These are phyloP conservation scores for Lepilemur septentrionalis DNA, from an alignment of 2,797 vertebrate species.

Conservation along the genomic window DNA sequence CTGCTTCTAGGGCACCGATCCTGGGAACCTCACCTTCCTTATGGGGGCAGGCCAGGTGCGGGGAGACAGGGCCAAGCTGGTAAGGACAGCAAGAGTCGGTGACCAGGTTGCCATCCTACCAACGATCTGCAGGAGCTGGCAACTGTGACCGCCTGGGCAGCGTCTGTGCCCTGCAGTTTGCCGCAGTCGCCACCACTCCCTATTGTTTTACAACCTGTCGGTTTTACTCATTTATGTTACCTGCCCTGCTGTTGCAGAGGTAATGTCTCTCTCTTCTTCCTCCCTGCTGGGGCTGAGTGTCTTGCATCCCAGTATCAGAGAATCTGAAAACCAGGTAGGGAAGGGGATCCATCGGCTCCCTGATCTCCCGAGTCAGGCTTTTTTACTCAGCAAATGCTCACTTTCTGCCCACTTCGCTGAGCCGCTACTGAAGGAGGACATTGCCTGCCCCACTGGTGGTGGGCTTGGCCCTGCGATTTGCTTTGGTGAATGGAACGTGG, in stretches of 20 bases:
- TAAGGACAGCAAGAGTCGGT: not conserved
- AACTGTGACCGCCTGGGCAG: not conserved
- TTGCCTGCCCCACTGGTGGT: accelerated
- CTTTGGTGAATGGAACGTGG: not conserved
- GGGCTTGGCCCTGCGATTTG: not conserved
- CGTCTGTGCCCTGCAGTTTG: not conserved
- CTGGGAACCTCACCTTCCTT: not conserved
- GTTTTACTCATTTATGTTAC: accelerated
- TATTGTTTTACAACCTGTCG: not conserved
- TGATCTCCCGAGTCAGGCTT: not conserved
- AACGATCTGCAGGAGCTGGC: not conserved
- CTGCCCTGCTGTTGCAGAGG: not conserved
- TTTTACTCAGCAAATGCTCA: not conserved
- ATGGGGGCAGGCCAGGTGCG: accelerated
- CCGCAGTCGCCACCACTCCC: not conserved
- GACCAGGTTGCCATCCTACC: accelerated
- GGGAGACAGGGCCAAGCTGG: not conserved
- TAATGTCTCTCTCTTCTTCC: not conserved
- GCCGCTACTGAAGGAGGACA: accelerated
- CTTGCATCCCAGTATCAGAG: not conserved
- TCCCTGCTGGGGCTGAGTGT: not conserved
- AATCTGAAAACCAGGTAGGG: not conserved
- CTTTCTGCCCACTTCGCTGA: not conserved
- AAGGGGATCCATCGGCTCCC: not conserved
- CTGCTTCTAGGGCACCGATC: not conserved